A percentile compares a stretch with the other conserved stretches of the same genome.
These are phyloP conservation scores for Rhea americana DNA, from an alignment of 2,113 vertebrate genomes.

Conservation along the genomic window DNA sequence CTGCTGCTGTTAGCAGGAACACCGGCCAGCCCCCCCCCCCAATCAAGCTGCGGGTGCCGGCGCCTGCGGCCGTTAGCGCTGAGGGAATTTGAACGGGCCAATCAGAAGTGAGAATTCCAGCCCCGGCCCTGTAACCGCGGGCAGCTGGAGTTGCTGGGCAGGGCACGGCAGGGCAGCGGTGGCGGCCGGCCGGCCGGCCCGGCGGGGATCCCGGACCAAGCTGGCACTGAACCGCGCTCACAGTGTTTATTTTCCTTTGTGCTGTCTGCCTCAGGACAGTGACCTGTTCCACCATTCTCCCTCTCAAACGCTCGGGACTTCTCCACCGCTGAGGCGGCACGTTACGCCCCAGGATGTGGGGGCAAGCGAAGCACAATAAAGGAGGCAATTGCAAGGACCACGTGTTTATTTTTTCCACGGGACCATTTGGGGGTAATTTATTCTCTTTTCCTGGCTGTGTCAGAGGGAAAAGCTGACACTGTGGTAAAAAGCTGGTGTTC, in stretches of 20 bases:
- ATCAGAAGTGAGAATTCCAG: not conserved
- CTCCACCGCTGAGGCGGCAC: not conserved
- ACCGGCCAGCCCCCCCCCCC: too few relatives aligned
- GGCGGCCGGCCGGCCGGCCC: too few relatives aligned
- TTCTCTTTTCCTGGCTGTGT: too few relatives aligned
- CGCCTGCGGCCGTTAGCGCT: fast-evolving
- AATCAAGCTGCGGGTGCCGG: too few relatives aligned
- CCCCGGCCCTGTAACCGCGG: too few relatives aligned
- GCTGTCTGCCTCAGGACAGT: not conserved
- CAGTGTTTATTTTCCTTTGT: not conserved
- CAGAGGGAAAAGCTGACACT: not conserved
- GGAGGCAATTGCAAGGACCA: not conserved
- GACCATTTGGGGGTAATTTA: not conserved
- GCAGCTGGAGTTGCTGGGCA: too few relatives aligned
- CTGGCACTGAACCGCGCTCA: fast-evolving
- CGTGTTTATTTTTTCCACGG: fast-evolving
- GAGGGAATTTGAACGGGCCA: too few relatives aligned
- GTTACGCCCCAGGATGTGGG: too few relatives aligned
- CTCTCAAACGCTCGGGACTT: not conserved
- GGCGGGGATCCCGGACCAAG: fast-evolving
- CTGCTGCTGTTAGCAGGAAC: too few relatives aligned
- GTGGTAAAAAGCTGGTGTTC: not conserved
- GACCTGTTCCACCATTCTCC: too few relatives aligned
- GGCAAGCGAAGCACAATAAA: fast-evolving
- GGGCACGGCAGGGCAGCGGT: not conserved